A percentile compares a stretch with the other conserved stretches of the same genome.
phyloP scores from a whole-genome alignment of 1,140 invertebrate genomes.

The Caenorhabditis brenneri region DNA sequence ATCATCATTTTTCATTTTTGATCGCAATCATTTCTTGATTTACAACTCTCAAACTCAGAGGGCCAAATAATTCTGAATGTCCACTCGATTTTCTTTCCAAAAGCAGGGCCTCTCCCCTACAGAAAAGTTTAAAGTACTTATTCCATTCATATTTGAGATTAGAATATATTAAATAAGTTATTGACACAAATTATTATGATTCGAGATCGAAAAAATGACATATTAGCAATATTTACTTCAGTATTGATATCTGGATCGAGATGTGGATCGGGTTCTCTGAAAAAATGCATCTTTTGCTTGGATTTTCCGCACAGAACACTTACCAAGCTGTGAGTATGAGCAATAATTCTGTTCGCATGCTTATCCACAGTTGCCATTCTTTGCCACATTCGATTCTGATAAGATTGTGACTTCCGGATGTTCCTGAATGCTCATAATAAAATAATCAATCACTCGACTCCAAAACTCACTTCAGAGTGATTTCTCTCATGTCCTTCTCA shows the following conservation, averaged over 20 bases:
- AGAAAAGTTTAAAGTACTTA: too few species aligned
- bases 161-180: too few species aligned
- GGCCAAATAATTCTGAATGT: too few species aligned
- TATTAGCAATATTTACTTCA: not conserved
- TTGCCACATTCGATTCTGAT: not conserved
- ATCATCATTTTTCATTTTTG: too few species aligned
- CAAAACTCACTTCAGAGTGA: constrained; percentile 13
- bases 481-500: constrained; percentile 24
- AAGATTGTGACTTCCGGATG: not conserved
- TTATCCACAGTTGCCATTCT: not conserved
- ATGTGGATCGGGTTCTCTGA: not conserved
- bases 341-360: not conserved
- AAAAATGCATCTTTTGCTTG: not conserved
- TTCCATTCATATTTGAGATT: not conserved
- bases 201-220: not conserved
- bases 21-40: too few species aligned
- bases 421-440: not conserved
- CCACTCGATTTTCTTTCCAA: too few species aligned
- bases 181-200: too few species aligned
- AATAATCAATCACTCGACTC: not conserved
- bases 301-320: not conserved
- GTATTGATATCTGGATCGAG: not conserved
- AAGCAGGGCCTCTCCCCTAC: too few species aligned
- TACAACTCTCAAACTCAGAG: too few species aligned
- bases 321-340: constrained; percentile 10